phyloP scores from a whole-genome alignment of 1,140 invertebrate species.

The Pygmarrhopalites habei region DNA sequence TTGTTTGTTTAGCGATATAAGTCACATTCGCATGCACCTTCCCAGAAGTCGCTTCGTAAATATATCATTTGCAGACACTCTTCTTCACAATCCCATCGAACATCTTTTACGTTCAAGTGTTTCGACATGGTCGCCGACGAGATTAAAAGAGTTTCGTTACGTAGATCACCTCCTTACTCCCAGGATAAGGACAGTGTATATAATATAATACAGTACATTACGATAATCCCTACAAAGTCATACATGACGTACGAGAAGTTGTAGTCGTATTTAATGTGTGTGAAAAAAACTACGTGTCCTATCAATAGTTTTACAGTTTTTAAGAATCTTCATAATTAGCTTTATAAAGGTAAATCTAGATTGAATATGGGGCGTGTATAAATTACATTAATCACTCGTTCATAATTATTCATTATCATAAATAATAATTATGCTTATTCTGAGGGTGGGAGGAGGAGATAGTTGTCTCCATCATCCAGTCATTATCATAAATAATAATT shows the following conservation, averaged over 20 bases:
- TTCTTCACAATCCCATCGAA: neutral
- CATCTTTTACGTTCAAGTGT: neutral
- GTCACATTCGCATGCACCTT: conserved; percentile 3
- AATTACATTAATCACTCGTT: conserved; percentile 2
- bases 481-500: conserved; percentile 4
- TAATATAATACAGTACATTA: neutral
- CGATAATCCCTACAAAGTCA: neutral
- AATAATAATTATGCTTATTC: conserved; percentile 25
- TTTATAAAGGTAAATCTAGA: conserved; percentile 10
- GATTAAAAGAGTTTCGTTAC: neutral
- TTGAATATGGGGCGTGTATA: neutral
- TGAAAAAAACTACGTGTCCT: neutral
- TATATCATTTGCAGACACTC: neutral
- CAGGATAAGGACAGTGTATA: neutral
- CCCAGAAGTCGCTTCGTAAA: neutral
- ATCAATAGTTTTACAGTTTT: neutral
- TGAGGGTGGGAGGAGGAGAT: conserved; percentile 37
- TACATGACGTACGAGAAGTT: neutral
- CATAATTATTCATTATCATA: neutral
- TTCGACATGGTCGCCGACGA: neutral
- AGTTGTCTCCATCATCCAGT: conserved; percentile 37
- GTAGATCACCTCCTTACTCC: neutral
- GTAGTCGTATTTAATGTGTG: neutral
- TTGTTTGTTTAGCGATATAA: neutral
- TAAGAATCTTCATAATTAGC: neutral